phyloP scores from a whole-genome alignment of 2,797 vertebrate genomes.

The Taenioides sp. region DNA sequence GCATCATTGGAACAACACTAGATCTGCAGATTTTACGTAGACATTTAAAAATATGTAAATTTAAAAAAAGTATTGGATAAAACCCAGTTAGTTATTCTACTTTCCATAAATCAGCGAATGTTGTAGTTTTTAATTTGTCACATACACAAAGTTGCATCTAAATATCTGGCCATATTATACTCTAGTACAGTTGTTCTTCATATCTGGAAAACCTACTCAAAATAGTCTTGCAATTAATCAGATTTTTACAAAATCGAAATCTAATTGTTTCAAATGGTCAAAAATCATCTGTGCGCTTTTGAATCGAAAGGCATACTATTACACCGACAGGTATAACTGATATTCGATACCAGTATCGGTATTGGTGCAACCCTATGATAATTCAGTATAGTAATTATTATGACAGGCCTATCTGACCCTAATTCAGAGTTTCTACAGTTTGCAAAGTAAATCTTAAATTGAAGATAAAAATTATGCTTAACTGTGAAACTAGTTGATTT shows the following conservation, averaged over 20 bases:
- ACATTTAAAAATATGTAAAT: background rate
- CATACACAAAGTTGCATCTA: background rate
- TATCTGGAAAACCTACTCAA: background rate
- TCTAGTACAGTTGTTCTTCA: no score
- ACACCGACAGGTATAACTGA: no score
- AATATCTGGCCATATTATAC: background rate
- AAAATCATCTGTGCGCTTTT: no score
- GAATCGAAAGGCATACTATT: no score
- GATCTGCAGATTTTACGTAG: background rate
- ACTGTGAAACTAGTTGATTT: background rate
- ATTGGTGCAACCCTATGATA: no score
- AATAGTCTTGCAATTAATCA: background rate
- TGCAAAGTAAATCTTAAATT: background rate
- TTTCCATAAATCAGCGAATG: background rate
- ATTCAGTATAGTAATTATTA: no score
- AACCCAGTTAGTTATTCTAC: background rate
- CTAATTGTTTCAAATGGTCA: background rate
- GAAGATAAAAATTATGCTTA: background rate
- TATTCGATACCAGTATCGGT: no score
- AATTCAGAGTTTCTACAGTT: background rate
- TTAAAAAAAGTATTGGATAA: background rate
- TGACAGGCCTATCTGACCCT: no score
- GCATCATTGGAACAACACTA: conserved; percentile 28
- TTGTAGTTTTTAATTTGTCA: background rate
- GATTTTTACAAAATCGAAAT: background rate